These are phyloP conservation scores for Callocephalon fimbriatum DNA, from an alignment of 2,113 vertebrate genomes.

Conservation along the genomic window DNA sequence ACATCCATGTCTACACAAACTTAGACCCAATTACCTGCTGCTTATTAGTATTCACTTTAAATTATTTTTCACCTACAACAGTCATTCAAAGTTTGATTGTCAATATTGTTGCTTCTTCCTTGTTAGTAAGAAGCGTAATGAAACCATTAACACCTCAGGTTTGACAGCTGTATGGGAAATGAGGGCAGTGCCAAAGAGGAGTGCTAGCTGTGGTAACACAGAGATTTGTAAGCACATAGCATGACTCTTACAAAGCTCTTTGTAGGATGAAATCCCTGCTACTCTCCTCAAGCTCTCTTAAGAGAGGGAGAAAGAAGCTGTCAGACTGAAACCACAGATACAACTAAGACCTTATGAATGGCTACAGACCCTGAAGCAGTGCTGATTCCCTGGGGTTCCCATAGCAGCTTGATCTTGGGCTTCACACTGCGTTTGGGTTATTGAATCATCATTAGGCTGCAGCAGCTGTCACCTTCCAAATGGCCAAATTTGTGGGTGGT, in stretches of 20 bases:
- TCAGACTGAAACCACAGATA: not conserved
- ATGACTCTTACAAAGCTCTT: not conserved
- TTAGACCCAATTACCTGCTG: not conserved
- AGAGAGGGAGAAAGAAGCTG: not conserved
- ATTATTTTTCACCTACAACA: not conserved
- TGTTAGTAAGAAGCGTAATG: not conserved
- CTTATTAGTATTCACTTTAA: not conserved
- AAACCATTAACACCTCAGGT: not conserved
- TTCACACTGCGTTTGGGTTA: not conserved
- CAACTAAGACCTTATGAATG: not conserved
- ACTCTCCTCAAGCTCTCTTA: not conserved
- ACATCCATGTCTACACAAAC: not conserved
- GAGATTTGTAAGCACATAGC: not conserved
- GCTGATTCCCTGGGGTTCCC: not conserved
- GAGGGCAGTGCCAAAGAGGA: not conserved
- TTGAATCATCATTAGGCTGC: not conserved
- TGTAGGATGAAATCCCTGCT: not conserved
- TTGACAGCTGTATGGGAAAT: not conserved
- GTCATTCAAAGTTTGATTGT: not conserved
- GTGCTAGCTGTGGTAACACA: fast-evolving
- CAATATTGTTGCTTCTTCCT: not conserved
- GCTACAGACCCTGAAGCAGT: not conserved
- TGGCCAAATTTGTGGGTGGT: not conserved
- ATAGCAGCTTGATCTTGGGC: not conserved
- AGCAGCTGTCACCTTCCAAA: not conserved